Conservation (phyloP, 2,113 vertebrate genomes). For the Callopanchax toddi region DNA sequence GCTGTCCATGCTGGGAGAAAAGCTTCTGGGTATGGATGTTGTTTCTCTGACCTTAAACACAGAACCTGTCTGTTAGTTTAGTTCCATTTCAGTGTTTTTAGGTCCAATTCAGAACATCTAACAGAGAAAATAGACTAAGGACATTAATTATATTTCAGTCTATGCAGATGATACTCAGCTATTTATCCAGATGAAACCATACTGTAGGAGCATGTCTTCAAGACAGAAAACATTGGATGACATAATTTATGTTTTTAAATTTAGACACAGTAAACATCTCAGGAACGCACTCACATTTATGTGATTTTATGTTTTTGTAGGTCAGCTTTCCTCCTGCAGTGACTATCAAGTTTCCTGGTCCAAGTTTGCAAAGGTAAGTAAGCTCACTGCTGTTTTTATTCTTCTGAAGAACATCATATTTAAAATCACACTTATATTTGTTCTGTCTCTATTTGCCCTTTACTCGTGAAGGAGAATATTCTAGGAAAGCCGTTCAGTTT, state of each 20-base stretch:
- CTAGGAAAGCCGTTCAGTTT: conserved; percentile 94
- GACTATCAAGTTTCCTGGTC: conserved; percentile 93
- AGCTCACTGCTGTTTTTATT: not conserved
- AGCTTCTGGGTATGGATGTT: conserved; percentile 83
- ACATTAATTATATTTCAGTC: no score
- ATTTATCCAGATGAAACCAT: no score
- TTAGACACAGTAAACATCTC: no score
- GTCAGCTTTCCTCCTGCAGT: conserved; percentile 82
- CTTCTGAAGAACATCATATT: not conserved
- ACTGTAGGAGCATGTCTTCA: no score
- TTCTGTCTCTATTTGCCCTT: not conserved
- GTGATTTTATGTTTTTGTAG: conserved; percentile 67
- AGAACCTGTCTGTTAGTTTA: not conserved
- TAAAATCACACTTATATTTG: no score
- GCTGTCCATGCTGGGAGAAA: conserved; percentile 92
- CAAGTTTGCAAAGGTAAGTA: conserved; percentile 92
- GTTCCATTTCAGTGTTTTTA: not conserved
- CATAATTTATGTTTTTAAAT: not conserved
- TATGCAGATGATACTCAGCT: no score
- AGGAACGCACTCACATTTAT: no score
- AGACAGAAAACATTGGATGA: no score
- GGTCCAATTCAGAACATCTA: not conserved
- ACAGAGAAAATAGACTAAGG: no score
- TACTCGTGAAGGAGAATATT: conserved; percentile 87
- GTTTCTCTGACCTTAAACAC: not conserved